Percentiles rank a stretch among this genome's conserved stretches.
phyloP scores from a whole-genome alignment of 2,888 invertebrate species.

The Gymnosoma rotundatum region DNA sequence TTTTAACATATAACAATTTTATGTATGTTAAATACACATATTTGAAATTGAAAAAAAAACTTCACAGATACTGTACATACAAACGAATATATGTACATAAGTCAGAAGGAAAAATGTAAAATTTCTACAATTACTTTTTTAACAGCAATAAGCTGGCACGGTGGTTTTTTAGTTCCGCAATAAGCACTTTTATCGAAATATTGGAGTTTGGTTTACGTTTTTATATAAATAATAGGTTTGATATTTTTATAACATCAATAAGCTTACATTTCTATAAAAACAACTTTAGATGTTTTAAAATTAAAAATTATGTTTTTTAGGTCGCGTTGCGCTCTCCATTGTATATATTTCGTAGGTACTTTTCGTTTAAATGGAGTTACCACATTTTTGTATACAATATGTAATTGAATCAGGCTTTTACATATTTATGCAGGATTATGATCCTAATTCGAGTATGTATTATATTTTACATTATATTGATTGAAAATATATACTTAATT shows the following conservation, averaged over 20 bases:
- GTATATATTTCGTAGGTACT: conserved; percentile 19
- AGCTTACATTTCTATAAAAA: neutral
- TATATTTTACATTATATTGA: neutral
- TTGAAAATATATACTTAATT: too few species aligned
- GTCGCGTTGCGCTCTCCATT: conserved; percentile 72
- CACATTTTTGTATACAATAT: conserved; percentile 11
- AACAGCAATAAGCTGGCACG: too few species aligned
- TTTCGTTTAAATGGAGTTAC: neutral
- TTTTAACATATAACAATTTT: neutral
- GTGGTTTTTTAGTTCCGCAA: neutral
- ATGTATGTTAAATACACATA: neutral
- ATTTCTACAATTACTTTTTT: too few species aligned
- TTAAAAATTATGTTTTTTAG: conserved; percentile 70
- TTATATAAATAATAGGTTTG: too few species aligned
- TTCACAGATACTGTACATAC: neutral
- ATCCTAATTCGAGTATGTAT: neutral
- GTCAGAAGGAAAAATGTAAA: neutral
- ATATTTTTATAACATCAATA: neutral
- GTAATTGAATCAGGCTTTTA: neutral
- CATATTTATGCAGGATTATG: neutral
- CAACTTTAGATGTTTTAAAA: conserved; percentile 10
- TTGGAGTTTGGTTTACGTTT: too few species aligned
- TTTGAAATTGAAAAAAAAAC: conserved; percentile 11
- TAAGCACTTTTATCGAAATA: neutral
- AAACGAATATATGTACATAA: neutral